Conservation (phyloP, 92 coral and sea anemone genomes). For the Nematostella vectensis region DNA sequence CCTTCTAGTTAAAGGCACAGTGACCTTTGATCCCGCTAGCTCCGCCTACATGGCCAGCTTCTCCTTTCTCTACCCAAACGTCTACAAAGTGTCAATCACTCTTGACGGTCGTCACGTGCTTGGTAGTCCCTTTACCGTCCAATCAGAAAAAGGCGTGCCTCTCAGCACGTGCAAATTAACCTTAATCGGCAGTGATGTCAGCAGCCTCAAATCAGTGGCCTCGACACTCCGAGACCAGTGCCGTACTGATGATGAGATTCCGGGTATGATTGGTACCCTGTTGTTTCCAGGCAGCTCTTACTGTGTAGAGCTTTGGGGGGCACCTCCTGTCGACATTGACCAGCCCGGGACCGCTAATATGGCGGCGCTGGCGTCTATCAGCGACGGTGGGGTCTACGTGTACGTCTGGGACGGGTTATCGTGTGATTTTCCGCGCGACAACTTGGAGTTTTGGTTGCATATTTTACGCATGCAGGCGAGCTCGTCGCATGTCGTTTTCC, state of each 20-base stretch:
- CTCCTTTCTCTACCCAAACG: conserved; percentile 29
- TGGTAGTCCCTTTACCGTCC: conserved; percentile 41
- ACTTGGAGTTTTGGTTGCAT: conserved; percentile 47
- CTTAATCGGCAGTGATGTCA: conserved; percentile 35
- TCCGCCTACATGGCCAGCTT: conserved; percentile 15
- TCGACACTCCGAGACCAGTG: conserved; percentile 28
- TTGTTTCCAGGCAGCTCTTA: conserved; percentile 17
- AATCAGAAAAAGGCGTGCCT: conserved; percentile 32
- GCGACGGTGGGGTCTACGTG: conserved; percentile 40
- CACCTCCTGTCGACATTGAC: conserved; percentile 27
- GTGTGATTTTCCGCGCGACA: conserved; percentile 35
- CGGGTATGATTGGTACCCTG: conserved; percentile 4
- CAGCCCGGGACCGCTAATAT: conserved; percentile 21
- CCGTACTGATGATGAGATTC: conserved; percentile 1
- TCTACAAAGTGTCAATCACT: conserved; percentile 34
- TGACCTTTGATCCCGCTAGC: conserved; percentile 2
- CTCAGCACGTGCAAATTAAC: conserved; percentile 35
- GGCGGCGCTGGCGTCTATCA: conserved; percentile 38
- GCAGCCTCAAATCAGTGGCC: conserved; percentile 39
- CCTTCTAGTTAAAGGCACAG: conserved; percentile 31
- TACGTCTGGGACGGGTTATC: conserved; percentile 50
- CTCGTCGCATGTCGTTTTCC: conserved; percentile 34
- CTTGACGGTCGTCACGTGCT: conserved; percentile 21
- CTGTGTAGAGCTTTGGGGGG: conserved; percentile 47
- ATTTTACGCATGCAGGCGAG: conserved; percentile 26